Conservation (phyloP, 2,888 invertebrate species). For the Cecidostiba fungosa region DNA sequence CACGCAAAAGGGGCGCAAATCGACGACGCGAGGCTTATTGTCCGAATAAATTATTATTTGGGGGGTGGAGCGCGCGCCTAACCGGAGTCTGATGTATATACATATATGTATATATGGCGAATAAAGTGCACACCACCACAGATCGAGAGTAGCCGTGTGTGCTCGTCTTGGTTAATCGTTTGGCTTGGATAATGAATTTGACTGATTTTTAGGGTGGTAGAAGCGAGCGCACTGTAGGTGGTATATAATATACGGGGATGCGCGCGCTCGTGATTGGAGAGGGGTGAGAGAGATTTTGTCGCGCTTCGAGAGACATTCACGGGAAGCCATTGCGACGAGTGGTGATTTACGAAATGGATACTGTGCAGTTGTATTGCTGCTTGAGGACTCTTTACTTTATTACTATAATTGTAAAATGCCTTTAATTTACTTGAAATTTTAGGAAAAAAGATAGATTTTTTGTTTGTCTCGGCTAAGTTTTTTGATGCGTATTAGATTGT, state of each 20-base stretch:
- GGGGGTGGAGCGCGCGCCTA: slow-evolving; percentile 50
- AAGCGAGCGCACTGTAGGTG: background rate
- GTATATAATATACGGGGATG: background rate
- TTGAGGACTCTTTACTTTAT: background rate
- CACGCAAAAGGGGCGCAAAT: slow-evolving; percentile 62
- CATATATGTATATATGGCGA: background rate
- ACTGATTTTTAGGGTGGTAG: slow-evolving; percentile 11
- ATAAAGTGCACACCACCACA: slow-evolving; percentile 18
- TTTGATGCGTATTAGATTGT: no score
- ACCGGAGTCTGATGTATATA: background rate
- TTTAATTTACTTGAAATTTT: no score
- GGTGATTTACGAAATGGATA: background rate
- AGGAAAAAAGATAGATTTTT: no score
- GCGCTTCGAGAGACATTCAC: background rate
- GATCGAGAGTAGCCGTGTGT: slow-evolving; percentile 41
- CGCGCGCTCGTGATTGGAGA: background rate
- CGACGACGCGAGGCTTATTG: slow-evolving; percentile 50
- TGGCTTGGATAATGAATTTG: slow-evolving; percentile 50
- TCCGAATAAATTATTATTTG: slow-evolving; percentile 61
- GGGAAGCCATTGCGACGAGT: background rate
- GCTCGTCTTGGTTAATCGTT: slow-evolving; percentile 39
- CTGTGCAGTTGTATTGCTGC: no score
- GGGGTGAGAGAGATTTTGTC: background rate
- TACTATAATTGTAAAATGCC: background rate
- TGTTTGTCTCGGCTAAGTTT: no score